Base-by-base conservation (phyloP, 2,888 invertebrate genomes). In the Furcula furcula region DNA sequence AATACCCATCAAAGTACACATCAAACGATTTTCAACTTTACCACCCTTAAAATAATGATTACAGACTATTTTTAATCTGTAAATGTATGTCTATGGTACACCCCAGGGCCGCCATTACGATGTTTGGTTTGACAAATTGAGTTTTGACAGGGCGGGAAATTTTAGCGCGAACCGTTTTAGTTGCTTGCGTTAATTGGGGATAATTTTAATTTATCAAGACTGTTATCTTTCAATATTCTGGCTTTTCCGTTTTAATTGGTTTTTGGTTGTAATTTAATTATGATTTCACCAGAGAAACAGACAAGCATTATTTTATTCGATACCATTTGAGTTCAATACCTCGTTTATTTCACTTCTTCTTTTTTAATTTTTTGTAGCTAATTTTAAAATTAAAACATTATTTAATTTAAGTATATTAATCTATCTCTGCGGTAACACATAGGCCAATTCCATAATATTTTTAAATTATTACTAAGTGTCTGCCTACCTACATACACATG, bases 101-200 rank as follows among this genome's bases (percentile, higher is more conserved):
- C 75, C 82, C 80, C 65, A 43, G 51, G 41, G 48, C 60, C 60
- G 65, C 76, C 70, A 81, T 80, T 78, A 75, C 67, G 68, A 67
- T 84, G 77, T 84, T 86, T 87, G 81, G 76, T 66, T 81, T 82
- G 79, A 84, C 85, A 87, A 87, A 87, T 88, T 87, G 82, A 80
- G 81, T 87, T 87, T 83, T 85, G 86, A 86, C 86, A 81, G 76
- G 68, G 81, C 78, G 79, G 73, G 73, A 80, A 74, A 74, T 66
- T 72, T 71, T 66, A 46, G 66, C 67, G 69, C 68, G 65, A 62
- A 68, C 42, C 62, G 64, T 73, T 78, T 76, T 69, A 67, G 66
- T 47, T 71, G 67, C 66, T 70, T 53, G 66, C 68, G 55, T 71
- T 83, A 67, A 65, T 63, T 69, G 37, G 50, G 43, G 54, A 40